phyloP scores from a whole-genome alignment of 2,888 invertebrate genomes.

The Kryphioiulus occultus region DNA sequence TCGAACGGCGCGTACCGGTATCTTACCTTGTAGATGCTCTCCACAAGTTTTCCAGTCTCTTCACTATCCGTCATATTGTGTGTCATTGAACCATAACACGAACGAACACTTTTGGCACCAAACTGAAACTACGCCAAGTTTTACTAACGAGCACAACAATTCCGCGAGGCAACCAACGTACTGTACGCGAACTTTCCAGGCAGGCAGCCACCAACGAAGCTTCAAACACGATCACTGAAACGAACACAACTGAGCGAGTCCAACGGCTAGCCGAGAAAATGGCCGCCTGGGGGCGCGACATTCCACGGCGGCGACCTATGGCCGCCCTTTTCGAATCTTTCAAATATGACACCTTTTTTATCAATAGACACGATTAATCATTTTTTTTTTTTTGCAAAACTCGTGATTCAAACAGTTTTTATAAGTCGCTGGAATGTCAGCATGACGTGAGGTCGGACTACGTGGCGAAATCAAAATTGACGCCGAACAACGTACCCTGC shows the following conservation, averaged over 20 bases:
- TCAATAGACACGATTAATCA: neutral
- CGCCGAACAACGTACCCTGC: too few relatives aligned
- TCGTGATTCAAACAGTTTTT: too few relatives aligned
- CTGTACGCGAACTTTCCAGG: slow-evolving; percentile 4
- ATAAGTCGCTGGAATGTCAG: too few relatives aligned
- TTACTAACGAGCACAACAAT: slow-evolving; percentile 4
- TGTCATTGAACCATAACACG: slow-evolving; percentile 51
- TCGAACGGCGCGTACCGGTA: neutral
- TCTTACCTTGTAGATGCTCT: slow-evolving; percentile 52
- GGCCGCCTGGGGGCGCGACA: neutral
- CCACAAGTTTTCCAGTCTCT: slow-evolving; percentile 52
- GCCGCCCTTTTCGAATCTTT: neutral
- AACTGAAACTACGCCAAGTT: slow-evolving; percentile 27
- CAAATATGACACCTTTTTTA: neutral
- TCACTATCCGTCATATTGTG: slow-evolving; percentile 50
- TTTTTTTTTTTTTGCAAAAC: too few relatives aligned
- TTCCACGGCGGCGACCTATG: neutral
- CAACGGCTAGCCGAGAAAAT: neutral
- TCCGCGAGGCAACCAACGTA: neutral
- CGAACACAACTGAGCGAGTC: neutral
- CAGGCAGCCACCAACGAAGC: neutral
- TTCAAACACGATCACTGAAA: slow-evolving; percentile 7
- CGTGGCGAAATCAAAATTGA: too few relatives aligned
- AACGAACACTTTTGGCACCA: neutral
- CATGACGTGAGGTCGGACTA: too few relatives aligned